Base-by-base conservation (phyloP, 1,140 invertebrate genomes). In the Pseudomyrmex concolor region DNA sequence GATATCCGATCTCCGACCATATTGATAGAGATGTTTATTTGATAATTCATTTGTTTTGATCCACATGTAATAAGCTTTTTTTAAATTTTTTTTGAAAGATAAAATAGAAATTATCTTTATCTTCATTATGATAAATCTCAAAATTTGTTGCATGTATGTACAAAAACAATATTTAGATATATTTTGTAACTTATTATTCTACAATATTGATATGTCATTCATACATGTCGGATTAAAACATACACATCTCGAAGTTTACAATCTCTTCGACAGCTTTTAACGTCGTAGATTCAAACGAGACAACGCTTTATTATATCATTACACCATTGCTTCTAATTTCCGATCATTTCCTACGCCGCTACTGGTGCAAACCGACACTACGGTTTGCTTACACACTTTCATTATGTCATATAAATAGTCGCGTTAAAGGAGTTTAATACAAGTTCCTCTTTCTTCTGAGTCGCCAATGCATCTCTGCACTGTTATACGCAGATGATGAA, bases 291-390 rank as follows among this genome's bases (percentile, higher is more conserved):
- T 34, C 34, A 34, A 34, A 34, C 2, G 25, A 80, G n/a, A 50
- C 66, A 15, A 60, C 54, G 12, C 45, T 71, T 71, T 71, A 45
- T 71, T 48, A 71, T 80, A 71, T 80, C 45, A 55, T 78, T 68
- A n/a, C 43, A 12, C 12, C 22, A 57, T 19, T 71, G 57, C 12
- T 71, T 9, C 43, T 48, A 48, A 48, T 71, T 71, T 15, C 19
- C 54, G n/a, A 25, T 59, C 54, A 15, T 68, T 74, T 76, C 22
- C 59, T 74, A 9, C 22, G 45, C 15, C 4, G 10, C 10, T 22
- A 22, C 4, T 17, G 55, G 13, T 17, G 13, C 60, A 15, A 43
- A 54, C 59, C 10, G 34, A 76, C 5, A 34, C 34, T 34, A 34
- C 22, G 45, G 34, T 63, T 74, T 74, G 43, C 45, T 74, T 51